These are phyloP conservation scores for Ameiurus melas DNA, from an alignment of 2,113 vertebrate species.

Conservation along the genomic window DNA sequence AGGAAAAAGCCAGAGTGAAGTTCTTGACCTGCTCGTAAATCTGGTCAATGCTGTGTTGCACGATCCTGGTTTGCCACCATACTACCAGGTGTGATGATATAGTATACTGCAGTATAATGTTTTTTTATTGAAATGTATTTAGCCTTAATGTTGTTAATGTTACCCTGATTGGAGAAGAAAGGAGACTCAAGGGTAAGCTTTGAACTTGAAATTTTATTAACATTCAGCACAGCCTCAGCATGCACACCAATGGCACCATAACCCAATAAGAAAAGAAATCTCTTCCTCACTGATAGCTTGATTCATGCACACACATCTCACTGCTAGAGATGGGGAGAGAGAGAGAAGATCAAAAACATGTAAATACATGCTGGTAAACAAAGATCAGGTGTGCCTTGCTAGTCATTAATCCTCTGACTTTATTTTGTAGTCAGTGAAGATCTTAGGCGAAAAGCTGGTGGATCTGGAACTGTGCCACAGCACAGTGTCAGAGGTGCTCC, in stretches of 20 bases:
- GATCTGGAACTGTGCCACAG: conserved; percentile 86
- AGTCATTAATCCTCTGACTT: background rate
- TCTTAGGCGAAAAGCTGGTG: conserved; percentile 89
- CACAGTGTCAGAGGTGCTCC: conserved; percentile 89
- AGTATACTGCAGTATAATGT: background rate
- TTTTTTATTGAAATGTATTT: background rate
- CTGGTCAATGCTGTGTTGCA: conserved; percentile 82
- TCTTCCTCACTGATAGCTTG: background rate
- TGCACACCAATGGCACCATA: background rate
- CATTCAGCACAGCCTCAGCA: background rate
- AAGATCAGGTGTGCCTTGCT: background rate
- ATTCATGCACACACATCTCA: background rate
- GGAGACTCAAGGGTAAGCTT: background rate
- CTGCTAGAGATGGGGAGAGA: background rate
- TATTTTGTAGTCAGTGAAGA: conserved; percentile 85
- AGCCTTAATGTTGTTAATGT: background rate
- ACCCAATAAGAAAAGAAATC: background rate
- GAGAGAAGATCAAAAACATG: background rate
- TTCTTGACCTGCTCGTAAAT: conserved; percentile 86
- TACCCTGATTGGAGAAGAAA: background rate
- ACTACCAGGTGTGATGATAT: conserved; percentile 79
- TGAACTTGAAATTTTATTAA: background rate
- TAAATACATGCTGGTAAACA: background rate
- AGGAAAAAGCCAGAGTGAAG: conserved; percentile 77
- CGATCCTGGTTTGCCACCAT: conserved; percentile 86